These are phyloP conservation scores for Drosophila robusta DNA, from an alignment of 2,888 invertebrate genomes.

Conservation along the genomic window DNA sequence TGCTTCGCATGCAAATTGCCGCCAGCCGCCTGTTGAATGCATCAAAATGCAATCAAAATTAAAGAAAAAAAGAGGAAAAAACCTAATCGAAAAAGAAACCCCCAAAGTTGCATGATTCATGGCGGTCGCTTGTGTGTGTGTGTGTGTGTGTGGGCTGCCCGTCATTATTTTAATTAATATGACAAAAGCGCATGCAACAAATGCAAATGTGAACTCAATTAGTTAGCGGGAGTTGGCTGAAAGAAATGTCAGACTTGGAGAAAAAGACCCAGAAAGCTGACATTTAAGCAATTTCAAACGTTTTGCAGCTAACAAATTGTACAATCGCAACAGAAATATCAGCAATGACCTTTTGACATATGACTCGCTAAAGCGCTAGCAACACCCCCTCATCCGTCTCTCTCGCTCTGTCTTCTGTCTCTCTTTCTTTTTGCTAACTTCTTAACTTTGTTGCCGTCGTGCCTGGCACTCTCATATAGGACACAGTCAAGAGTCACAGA, in stretches of 20 bases:
- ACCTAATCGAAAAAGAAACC: slow-evolving; percentile 5
- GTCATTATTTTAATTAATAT: slow-evolving; percentile 77
- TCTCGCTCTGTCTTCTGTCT: slow-evolving; percentile 11
- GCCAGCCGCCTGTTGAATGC: slow-evolving; percentile 62
- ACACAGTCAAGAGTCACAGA: slow-evolving; percentile 48
- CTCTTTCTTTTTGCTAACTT: slow-evolving; percentile 36
- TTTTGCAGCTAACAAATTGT: slow-evolving; percentile 74
- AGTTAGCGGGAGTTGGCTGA: slow-evolving; percentile 39
- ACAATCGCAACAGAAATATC: slow-evolving; percentile 71
- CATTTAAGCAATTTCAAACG: slow-evolving; percentile 79
- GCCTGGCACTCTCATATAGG: slow-evolving; percentile 73
- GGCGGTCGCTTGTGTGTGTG: slow-evolving; percentile 34
- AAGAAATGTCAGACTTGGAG: slow-evolving; percentile 49
- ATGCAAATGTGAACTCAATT: slow-evolving; percentile 73
- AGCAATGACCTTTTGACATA: slow-evolving; percentile 79
- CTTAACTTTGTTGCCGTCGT: slow-evolving; percentile 67
- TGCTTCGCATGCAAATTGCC: slow-evolving; percentile 66
- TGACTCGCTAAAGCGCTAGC: slow-evolving; percentile 47
- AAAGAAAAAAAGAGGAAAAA: slow-evolving; percentile 37
- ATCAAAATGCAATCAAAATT: slow-evolving; percentile 83
- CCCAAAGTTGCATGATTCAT: slow-evolving; percentile 50
- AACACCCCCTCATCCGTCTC: slow-evolving; percentile 20
- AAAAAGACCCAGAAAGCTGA: slow-evolving; percentile 48
- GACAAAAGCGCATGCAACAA: slow-evolving; percentile 47
- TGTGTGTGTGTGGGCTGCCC: slow-evolving; percentile 28